Evolutionary conservation across 1,140 invertebrate genomes (phyloP).

Genomic region (Sinella curviseta): DNA sequence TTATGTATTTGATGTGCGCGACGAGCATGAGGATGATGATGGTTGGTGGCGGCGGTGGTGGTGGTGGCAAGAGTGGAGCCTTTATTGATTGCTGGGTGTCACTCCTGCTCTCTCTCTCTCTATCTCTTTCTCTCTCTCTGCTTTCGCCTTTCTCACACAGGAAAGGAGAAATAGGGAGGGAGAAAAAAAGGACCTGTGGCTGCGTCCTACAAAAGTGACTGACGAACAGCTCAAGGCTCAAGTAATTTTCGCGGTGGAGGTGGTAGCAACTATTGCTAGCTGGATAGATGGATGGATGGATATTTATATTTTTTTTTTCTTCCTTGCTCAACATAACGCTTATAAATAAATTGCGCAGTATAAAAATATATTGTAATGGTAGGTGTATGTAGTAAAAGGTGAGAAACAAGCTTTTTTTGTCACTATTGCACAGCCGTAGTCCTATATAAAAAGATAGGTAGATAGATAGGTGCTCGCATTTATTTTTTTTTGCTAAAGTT

Average conservation of each 20-base stretch:
- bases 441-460: no score
- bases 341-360: no score
- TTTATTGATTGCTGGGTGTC: neutral
- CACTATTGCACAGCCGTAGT: no score
- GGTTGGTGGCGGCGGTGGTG: neutral
- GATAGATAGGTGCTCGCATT: no score
- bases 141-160: neutral
- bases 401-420: no score
- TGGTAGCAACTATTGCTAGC: no score
- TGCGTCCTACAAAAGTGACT: neutral
- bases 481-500: no score
- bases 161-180: neutral
- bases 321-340: neutral
- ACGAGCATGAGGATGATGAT: neutral
- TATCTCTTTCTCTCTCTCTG: neutral
- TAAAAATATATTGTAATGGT: no score
- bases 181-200: constrained; percentile 9
- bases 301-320: neutral
- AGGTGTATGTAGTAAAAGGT: no score
- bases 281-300: neutral
- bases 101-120: neutral
- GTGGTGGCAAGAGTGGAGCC: neutral
- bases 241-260: neutral
- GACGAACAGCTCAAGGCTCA: constrained; percentile 13
- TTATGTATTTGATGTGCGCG: neutral